Percentiles rank a stretch among this genome's conserved stretches.
Evolutionary conservation across 2,888 invertebrate species (phyloP).

Genomic region (Caprella mutica): DNA sequence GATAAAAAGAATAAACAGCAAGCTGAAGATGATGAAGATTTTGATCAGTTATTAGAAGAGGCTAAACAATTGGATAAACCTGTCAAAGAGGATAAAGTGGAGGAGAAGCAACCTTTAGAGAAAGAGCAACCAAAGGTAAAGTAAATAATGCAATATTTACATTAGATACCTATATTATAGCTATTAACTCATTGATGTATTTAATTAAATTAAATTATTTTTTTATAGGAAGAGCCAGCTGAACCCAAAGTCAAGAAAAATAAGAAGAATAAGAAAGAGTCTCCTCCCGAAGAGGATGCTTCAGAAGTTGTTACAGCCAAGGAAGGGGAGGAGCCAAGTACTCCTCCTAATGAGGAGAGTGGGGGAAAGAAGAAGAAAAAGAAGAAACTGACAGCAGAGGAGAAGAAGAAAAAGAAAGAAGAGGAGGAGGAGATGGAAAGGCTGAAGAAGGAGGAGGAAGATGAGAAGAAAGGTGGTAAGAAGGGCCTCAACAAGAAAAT

Average conservation of each 20-base stretch:
- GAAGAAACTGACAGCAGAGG: constrained; percentile 48
- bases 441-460: constrained; percentile 38
- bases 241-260: too few species aligned
- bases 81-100: constrained; percentile 19
- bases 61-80: neutral
- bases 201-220: too few species aligned
- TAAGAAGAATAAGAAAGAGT: too few species aligned
- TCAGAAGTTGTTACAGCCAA: too few species aligned
- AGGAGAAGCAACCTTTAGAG: constrained; percentile 69
- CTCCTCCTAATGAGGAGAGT: constrained; percentile 64
- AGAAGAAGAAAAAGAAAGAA: constrained; percentile 35
- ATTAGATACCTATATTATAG: too few species aligned
- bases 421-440: constrained; percentile 43
- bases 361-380: constrained; percentile 60
- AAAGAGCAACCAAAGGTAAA: constrained; percentile 70
- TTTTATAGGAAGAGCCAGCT: too few species aligned
- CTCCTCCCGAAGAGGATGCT: too few species aligned
- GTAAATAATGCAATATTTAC: constrained; percentile 73
- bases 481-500: constrained; percentile 70
- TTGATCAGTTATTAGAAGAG: constrained; percentile 3
- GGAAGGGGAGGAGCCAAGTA: too few species aligned
- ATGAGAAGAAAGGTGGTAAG: constrained; percentile 40
- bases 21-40: constrained; percentile 2
- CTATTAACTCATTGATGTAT: too few species aligned
- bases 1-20: constrained; percentile 4